Base-by-base conservation (phyloP, 2,888 invertebrate species). In the Drosophila nr. medialis region DNA sequence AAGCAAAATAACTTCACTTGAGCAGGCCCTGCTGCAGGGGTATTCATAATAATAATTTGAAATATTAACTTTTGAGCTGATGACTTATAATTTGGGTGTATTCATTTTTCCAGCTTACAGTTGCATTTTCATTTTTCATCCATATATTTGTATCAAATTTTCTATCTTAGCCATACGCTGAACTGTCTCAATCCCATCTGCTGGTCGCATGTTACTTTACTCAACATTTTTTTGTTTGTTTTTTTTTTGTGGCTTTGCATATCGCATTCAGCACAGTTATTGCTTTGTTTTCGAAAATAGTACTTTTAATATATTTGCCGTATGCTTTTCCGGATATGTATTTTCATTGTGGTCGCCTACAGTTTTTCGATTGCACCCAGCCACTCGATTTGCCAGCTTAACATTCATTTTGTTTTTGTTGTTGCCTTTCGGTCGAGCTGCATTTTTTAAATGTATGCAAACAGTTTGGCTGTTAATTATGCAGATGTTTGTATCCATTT, bases 391-490 rank as follows among this genome's bases (percentile, higher is more conserved):
- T 60, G 56, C 38, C 61, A 54, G 32, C 64, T 77, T 67, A 58
- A 65, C 53, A 53, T 54, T 40, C 64, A 64, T 62, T 55, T 54
- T 48, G n/a, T 59, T 38, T 42, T 74, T 51, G 36, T 50, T 60
- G 15, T 54, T 36, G 29, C 51, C 24, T 53, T 55, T 32, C 3
- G 11, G 18, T 38, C 38, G 58, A 62, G 38, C n/a, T 27, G 29
- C 49, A 21, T 50, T 48, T 54, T 59, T 66, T 13, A 72, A 72
- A 67, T 75, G 60, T 69, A 77, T 82, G 89, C 76, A 73, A 88
- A 85, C 76, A 58, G 75, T 81, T 81, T 72, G 76, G 68, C 64
- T 72, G 62, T 80, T 81, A 87, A 87, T 85, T 89, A 85, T 86
- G 90, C 90, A 75, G 72, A 75, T 81, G 69, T 72, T 74, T 80